phyloP scores from a whole-genome alignment of 2,113 vertebrate species.

The Puma concolor region DNA sequence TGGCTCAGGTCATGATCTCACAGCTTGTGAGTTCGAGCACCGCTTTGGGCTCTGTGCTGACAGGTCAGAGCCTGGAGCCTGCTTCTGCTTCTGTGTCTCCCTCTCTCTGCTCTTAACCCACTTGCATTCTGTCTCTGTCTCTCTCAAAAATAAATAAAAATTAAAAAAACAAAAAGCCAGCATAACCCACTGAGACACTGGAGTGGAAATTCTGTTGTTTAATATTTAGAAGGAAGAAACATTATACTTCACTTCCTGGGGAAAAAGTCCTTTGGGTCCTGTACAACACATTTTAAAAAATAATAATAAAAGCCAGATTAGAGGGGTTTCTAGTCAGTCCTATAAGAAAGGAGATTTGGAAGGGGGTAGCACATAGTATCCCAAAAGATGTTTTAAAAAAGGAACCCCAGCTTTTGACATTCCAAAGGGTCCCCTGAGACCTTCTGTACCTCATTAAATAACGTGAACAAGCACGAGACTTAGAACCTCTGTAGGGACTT shows the following conservation, averaged over 20 bases:
- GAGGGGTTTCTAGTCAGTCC: constrained; percentile 35
- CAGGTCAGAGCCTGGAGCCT: too few species aligned
- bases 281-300: constrained; percentile 52
- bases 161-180: neutral
- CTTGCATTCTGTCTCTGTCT: too few species aligned
- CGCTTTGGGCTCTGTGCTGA: too few species aligned
- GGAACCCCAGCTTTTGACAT: neutral
- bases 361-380: neutral
- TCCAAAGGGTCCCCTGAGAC: neutral
- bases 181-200: neutral
- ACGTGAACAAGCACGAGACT: neutral
- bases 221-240: constrained; percentile 45
- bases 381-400: constrained; percentile 9
- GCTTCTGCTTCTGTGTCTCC: too few species aligned
- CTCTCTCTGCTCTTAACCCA: too few species aligned
- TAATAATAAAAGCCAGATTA: neutral
- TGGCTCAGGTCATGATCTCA: too few species aligned
- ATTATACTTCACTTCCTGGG: constrained; percentile 27
- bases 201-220: constrained; percentile 41
- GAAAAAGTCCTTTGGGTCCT: neutral
- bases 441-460: constrained; percentile 32
- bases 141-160: too few species aligned
- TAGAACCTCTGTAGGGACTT: neutral
- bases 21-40: too few species aligned
- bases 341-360: neutral